Conservation (phyloP, 2,113 vertebrate genomes). For the Rana temporaria region DNA sequence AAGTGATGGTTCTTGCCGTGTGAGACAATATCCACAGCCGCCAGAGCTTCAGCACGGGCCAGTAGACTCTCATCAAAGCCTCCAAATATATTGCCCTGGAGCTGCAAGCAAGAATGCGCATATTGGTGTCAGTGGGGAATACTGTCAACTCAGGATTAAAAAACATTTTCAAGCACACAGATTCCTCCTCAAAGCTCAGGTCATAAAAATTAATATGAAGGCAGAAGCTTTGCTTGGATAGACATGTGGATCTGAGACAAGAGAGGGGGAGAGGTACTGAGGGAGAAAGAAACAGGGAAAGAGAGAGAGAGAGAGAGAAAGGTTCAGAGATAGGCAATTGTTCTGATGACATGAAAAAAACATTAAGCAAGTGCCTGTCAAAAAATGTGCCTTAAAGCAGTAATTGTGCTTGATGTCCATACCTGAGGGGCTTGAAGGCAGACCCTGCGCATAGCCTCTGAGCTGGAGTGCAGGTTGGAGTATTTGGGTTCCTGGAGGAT, state of each 20-base stretch:
- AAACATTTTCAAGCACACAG: slow-evolving; percentile 87
- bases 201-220: slow-evolving; percentile 98
- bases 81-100: slow-evolving; percentile 98
- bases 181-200: slow-evolving; percentile 88
- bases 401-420: slow-evolving; percentile 74
- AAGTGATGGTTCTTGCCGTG: slow-evolving; percentile 91
- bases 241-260: slow-evolving; percentile 79
- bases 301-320: slow-evolving; percentile 62
- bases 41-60: slow-evolving; percentile 96
- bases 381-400: slow-evolving; percentile 77
- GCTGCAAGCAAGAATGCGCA: slow-evolving; percentile 88
- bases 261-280: slow-evolving; percentile 59
- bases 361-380: slow-evolving; percentile 78
- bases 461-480: slow-evolving; percentile 83
- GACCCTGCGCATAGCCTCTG: slow-evolving; percentile 93
- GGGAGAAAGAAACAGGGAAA: slow-evolving; percentile 57
- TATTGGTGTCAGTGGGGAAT: slow-evolving; percentile 88
- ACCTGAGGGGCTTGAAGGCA: slow-evolving; percentile 94
- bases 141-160: slow-evolving; percentile 88
- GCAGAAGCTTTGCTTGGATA: slow-evolving; percentile 83
- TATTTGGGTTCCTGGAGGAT: slow-evolving; percentile 91
- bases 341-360: slow-evolving; percentile 82
- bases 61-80: slow-evolving; percentile 97
- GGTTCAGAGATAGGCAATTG: slow-evolving; percentile 68
- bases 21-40: slow-evolving; percentile 90